These are phyloP conservation scores for Dione juno DNA, from an alignment of 2,888 invertebrate species.

Conservation along the genomic window DNA sequence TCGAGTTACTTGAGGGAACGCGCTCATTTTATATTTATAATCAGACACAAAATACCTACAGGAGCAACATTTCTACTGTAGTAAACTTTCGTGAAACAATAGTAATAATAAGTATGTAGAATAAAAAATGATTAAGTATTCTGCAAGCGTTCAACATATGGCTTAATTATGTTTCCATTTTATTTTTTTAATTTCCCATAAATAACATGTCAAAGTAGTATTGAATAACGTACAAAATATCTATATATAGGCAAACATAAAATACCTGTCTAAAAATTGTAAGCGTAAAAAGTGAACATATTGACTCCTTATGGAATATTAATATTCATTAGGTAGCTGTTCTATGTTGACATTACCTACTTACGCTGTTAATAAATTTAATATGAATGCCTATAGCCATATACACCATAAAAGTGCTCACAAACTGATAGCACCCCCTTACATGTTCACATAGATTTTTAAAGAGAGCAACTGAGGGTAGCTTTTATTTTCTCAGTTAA, in stretches of 20 bases:
- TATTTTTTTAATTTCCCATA: background rate
- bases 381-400: constrained; percentile 34
- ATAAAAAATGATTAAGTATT: background rate
- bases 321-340: constrained; percentile 23
- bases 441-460: constrained; percentile 66
- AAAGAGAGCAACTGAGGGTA: constrained; percentile 66
- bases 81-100: background rate
- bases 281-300: constrained; percentile 6
- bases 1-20: constrained; percentile 70
- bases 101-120: background rate
- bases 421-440: constrained; percentile 57
- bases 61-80: constrained; percentile 31
- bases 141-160: background rate
- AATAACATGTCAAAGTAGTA: background rate
- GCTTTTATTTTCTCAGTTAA: constrained; percentile 75
- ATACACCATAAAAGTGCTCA: constrained; percentile 39
- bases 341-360: constrained; percentile 25
- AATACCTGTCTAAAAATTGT: constrained; percentile 4
- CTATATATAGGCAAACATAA: constrained; percentile 10
- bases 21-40: constrained; percentile 70
- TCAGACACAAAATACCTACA: constrained; percentile 45
- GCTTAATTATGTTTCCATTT: background rate
- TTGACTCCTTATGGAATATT: background rate
- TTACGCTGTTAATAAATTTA: constrained; percentile 37
- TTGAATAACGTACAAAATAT: background rate